Percentiles rank a stretch among this genome's conserved stretches.
Conservation (phyloP, 1,140 invertebrate genomes). For the Brachionus rubens region DNA sequence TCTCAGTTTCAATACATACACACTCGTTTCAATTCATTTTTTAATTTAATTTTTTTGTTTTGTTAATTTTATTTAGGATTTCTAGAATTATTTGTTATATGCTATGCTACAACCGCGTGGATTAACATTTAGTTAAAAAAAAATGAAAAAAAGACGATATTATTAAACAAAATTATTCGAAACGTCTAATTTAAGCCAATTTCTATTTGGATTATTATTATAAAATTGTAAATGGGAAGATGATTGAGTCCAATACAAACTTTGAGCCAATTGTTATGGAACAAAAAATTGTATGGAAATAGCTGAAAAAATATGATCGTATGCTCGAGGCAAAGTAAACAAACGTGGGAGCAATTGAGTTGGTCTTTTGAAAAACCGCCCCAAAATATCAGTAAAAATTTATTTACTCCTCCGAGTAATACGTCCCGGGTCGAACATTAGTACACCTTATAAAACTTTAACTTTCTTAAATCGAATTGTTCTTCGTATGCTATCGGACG, state of each 20-base stretch:
- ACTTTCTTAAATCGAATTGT: slow-evolving; percentile 2
- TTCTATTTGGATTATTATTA: slow-evolving; percentile 26
- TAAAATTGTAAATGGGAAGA: slow-evolving; percentile 31
- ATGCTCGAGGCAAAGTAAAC: slow-evolving; percentile 3
- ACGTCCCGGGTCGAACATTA: not conserved
- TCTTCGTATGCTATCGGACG: not conserved
- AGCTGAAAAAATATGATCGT: slow-evolving; percentile 35
- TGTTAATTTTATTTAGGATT: no score
- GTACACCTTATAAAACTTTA: not conserved
- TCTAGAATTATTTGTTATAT: slow-evolving; percentile 13
- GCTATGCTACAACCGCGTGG: slow-evolving; percentile 26
- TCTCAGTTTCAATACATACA: no score
- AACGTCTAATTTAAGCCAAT: slow-evolving; percentile 32
- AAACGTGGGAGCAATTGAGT: slow-evolving; percentile 18
- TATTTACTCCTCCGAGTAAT: not conserved
- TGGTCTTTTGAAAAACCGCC: slow-evolving; percentile 3
- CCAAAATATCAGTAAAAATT: not conserved
- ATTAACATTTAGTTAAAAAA: slow-evolving; percentile 11
- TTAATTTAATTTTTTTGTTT: no score
- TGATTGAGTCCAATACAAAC: slow-evolving; percentile 28
- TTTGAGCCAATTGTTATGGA: slow-evolving; percentile 16
- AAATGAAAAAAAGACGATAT: slow-evolving; percentile 46
- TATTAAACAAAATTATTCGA: slow-evolving; percentile 38
- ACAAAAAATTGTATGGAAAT: slow-evolving; percentile 31
- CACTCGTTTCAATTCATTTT: no score